Base-by-base conservation (phyloP, 1,140 invertebrate genomes). In the Gonatopus flavifemur region DNA sequence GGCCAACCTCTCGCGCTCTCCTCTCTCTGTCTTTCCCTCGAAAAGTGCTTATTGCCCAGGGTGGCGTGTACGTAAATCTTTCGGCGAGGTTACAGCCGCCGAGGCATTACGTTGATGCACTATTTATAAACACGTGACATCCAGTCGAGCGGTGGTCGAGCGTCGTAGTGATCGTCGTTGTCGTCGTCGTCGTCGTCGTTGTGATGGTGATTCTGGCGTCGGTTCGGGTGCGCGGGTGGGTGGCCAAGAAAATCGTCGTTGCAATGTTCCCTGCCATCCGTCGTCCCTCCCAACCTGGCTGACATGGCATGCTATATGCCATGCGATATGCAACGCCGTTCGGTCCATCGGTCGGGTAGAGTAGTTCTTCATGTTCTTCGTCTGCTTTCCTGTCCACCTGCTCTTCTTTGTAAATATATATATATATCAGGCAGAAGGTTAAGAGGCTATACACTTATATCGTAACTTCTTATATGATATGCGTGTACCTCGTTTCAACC, bases 71-170 rank as follows among this genome's bases (percentile, higher is more conserved):
- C 66, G 70, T 72, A 73, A 74, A 74, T 76, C 66, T 74, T 64
- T 69, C 65, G 56, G 20, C 56, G 61, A 55, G 57, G 64, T 64
- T 69, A 66, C 52, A 67, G 63, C 57, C 64, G 64, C 51, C 56
- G 35, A n/a, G 41, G 66, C 58, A 67, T 74, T 72, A 71, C 70
- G 70, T 72, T 73, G 72, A 72, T 66, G 66, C 59, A 67, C 72
- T 76, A 76, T 76, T 76, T 76, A 76, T 76, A 76, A 72, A 72
- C 56, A 67, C 50, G 66, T 66, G 67, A 74, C 72, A 75, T 57
- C 65, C 64, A 48, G 67, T 58, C 62, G 65, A 70, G 66, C 57
- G 60, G 56, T 57, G 60, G 66, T n/a, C n/a, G n/a, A n/a, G n/a
- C n/a, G n/a, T n/a, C n/a, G n/a, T n/a, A n/a, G n/a, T n/a, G n/a